Percentiles rank a stretch among this genome's conserved stretches.
Conservation (phyloP, 2,888 invertebrate species). For the Caenorhabditis imperialis region DNA sequence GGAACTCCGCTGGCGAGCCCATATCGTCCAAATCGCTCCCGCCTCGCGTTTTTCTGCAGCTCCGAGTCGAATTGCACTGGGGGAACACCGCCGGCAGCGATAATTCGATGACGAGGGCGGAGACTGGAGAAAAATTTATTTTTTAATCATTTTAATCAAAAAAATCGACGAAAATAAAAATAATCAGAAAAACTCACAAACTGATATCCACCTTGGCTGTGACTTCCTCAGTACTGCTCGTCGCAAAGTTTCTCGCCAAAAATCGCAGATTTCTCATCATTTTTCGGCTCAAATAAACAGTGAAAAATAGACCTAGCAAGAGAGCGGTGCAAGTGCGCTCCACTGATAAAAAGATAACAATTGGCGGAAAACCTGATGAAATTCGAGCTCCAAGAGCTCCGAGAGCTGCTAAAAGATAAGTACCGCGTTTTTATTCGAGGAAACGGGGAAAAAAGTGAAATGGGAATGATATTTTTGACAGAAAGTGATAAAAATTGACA, state of each 20-base stretch:
- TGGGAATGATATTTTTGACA: not conserved
- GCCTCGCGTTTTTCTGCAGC: slow-evolving; percentile 56
- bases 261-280: slow-evolving; percentile 32
- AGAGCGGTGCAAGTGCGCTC: slow-evolving; percentile 4
- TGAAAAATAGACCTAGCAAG: too few relatives aligned
- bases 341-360: not conserved
- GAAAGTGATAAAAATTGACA: not conserved
- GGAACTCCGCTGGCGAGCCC: slow-evolving; percentile 71
- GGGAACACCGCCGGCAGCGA: slow-evolving; percentile 72
- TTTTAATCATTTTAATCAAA: not conserved
- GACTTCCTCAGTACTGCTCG: slow-evolving; percentile 11
- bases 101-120: slow-evolving; percentile 65
- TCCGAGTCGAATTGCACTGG: slow-evolving; percentile 72
- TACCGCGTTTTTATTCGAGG: too few relatives aligned
- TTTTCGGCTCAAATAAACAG: too few relatives aligned
- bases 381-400: not conserved
- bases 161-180: not conserved
- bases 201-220: slow-evolving; percentile 40
- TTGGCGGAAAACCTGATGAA: slow-evolving; percentile 1
- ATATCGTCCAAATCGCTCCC: slow-evolving; percentile 70
- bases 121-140: slow-evolving; percentile 56
- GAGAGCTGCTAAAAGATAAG: too few relatives aligned
- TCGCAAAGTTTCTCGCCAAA: slow-evolving; percentile 22
- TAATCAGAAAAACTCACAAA: slow-evolving; percentile 24
- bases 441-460: not conserved